Base-by-base conservation (phyloP, 2,797 vertebrate genomes). In the Rhinogobio ventralis region DNA sequence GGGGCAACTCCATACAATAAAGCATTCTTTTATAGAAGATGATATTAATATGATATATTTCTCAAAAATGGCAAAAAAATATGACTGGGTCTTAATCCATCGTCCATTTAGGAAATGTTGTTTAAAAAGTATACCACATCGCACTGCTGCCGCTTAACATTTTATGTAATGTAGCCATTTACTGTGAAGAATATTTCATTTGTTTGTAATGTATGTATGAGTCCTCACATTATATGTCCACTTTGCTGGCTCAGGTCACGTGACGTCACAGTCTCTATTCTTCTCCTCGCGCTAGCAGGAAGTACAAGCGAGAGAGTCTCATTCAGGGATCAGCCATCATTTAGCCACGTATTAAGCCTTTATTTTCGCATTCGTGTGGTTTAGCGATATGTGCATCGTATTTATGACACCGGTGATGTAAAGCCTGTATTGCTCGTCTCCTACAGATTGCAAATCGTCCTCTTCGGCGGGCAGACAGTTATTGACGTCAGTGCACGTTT, bases 251-350 rank as follows among this genome's bases (percentile, higher is more conserved):
- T 62, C 23, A 2, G 51, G 73, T 82, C 79, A 82, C 79, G 69
- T 81, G 85, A 81, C 51, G 28, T 49, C 28, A 57, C 72, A 7
- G 28, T 30, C 79, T 30, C 85, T 39, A 60, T 82, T 86, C 57
- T 67, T 81, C 69, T 81, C 64, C 39, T 2, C 23, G 45, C 53
- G 28, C 20, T 13, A 60, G 19, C 72, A 86, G 73, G 85, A 86
- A 86, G 79, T 79, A n/a, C 23, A 69, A 0, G 51, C 39, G n/a
- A 30, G 49, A 77, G 36, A 33, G 66, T 28, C 77, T 79, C 69
- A 8, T 60, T 30, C 25, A 17, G 20, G 42, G n/a, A 82, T 64
- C 42, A 75, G 53, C 23, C 55, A 42, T 42, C 53, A 17, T 71
- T 42, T 71, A 53, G 28, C 30, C 60, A 77, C 64, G 72, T 77